Conservation (phyloP, 2,113 vertebrate species). For the Chionomys nivalis region DNA sequence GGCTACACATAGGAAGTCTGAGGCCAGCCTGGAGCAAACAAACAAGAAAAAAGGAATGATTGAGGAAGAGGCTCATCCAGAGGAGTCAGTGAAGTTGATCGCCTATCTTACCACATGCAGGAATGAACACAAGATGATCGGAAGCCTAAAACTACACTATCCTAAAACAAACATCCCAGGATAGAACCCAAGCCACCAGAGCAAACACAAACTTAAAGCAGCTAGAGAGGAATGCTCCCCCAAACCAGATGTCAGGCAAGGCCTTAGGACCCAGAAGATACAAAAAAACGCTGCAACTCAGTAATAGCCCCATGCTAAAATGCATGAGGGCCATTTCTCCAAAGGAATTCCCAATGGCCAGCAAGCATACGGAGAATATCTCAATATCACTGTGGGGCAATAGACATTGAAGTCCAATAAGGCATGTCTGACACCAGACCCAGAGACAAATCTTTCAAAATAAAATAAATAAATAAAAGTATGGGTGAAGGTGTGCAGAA, state of each 20-base stretch:
- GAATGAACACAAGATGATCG: background rate
- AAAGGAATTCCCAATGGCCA: background rate
- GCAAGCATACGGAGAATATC: background rate
- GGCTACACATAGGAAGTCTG: background rate
- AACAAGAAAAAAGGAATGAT: background rate
- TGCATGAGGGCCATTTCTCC: background rate
- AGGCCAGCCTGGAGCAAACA: background rate
- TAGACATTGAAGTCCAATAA: background rate
- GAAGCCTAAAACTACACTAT: background rate
- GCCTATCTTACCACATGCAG: background rate
- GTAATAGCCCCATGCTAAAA: background rate
- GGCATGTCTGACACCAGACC: background rate
- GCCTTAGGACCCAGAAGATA: background rate
- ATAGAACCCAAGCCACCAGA: background rate
- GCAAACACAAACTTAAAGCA: background rate
- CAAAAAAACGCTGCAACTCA: background rate
- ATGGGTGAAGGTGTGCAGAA: background rate
- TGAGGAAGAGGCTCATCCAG: background rate
- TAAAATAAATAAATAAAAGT: background rate
- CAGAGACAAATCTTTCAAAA: background rate
- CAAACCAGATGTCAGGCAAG: background rate
- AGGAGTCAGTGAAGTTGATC: background rate
- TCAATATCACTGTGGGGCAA: background rate
- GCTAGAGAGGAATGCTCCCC: background rate
- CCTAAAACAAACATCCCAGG: background rate